phyloP scores from a whole-genome alignment of 2,888 invertebrate genomes.

The Cephalotes varians region DNA sequence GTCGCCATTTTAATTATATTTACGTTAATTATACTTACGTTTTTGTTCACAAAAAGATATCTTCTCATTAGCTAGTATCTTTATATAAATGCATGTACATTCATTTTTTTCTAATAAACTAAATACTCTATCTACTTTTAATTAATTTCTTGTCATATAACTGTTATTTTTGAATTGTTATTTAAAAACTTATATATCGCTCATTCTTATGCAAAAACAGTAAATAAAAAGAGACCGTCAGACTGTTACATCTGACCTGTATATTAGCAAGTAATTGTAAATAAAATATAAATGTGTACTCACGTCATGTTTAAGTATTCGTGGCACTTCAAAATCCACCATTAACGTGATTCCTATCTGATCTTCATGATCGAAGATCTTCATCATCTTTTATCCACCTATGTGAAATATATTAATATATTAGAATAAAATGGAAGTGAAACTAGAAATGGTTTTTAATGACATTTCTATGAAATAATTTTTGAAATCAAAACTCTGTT shows the following conservation, averaged over 20 bases:
- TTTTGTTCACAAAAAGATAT: no score
- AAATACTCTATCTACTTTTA: no score
- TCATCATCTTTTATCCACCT: slow-evolving; percentile 82
- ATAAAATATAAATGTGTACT: slow-evolving; percentile 70
- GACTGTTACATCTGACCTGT: neutral
- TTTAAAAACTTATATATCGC: neutral
- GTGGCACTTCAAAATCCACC: slow-evolving; percentile 76
- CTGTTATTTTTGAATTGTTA: neutral
- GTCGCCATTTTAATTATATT: neutral
- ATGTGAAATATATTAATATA: slow-evolving; percentile 76
- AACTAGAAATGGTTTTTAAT: neutral
- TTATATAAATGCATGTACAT: no score
- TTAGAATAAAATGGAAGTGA: slow-evolving; percentile 54
- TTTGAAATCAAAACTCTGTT: neutral
- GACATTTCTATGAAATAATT: neutral
- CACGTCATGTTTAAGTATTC: slow-evolving; percentile 68
- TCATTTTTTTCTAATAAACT: no score
- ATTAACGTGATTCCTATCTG: slow-evolving; percentile 78
- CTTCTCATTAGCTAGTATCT: no score
- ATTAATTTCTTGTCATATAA: neutral
- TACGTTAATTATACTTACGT: neutral
- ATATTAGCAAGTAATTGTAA: slow-evolving; percentile 12
- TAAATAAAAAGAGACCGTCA: neutral
- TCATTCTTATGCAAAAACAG: neutral
- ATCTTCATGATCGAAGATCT: slow-evolving; percentile 72